phyloP scores from a whole-genome alignment of 2,113 vertebrate genomes.

The Brachyhypopomus gauderio region DNA sequence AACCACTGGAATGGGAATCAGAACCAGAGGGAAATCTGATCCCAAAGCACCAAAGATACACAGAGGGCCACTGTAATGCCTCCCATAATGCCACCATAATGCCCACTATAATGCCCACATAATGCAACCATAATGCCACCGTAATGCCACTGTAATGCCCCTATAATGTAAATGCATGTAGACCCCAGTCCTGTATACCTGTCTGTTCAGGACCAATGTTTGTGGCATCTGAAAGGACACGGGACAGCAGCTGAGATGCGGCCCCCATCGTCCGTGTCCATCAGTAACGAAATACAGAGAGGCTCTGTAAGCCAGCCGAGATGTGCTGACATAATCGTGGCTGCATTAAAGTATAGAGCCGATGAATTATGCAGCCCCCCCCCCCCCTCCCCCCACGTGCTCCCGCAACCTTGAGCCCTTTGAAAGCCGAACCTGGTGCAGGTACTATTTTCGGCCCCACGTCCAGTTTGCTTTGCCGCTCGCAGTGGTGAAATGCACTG shows the following conservation, averaged over 20 bases:
- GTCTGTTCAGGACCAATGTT: background rate
- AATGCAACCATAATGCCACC: no score
- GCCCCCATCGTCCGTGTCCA: background rate
- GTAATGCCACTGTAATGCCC: background rate
- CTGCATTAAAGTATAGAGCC: background rate
- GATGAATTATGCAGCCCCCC: no score
- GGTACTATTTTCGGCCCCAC: background rate
- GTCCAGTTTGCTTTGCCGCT: background rate
- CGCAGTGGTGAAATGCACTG: background rate
- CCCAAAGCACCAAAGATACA: background rate
- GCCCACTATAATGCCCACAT: background rate
- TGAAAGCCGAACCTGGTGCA: background rate
- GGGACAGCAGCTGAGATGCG: background rate
- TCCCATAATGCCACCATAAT: no score
- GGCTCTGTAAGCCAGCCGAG: background rate
- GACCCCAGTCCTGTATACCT: background rate
- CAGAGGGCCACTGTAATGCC: background rate
- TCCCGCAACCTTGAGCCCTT: background rate
- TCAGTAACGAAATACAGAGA: background rate
- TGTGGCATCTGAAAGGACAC: background rate
- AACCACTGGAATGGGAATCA: background rate
- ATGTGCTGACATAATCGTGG: background rate
- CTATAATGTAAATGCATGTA: no score
- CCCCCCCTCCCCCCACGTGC: no score
- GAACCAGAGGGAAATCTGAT: background rate